Evolutionary conservation across 2,888 invertebrate genomes (phyloP), one percentile per base, ranked within the genome.

Genomic region (Hylaea fasciaria): DNA sequence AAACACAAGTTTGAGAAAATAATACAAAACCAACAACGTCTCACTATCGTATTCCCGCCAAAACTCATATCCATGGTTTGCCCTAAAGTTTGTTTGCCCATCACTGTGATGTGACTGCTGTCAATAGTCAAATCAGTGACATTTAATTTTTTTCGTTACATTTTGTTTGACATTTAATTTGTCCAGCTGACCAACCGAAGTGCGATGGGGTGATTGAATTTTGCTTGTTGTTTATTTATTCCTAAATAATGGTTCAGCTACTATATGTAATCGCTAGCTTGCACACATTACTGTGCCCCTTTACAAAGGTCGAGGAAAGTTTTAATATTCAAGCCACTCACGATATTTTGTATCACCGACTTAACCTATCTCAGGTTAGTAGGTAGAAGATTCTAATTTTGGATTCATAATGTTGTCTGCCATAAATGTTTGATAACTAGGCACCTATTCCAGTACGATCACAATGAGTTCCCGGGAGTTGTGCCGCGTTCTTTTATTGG

Each of bases 271-370:
- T 96, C 73, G 96, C 96, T 62, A 94, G 95, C 72, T 94, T 96
- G 73, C 97, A 98, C 86, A 91, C 98, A 60, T 85, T 97, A 66
- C 94, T 96, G 74, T 98, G 98, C 80, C 99, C 99, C 53, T 99
- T 96, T 84, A 99, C 98, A 4, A 99, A 99, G 95, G 99, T 99
- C 51, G 99, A 99, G 91, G 99, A 99, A 93, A 99, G 99, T 89
- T 99, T 99, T 86, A 99, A 99, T 92, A 93, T 99, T 60, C 99
- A 99, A 93, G 99, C 99, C 17, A 96, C 97, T 86, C 99, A 99
- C 91, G 99, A 99, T 91, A 94, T 99, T 78, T 92, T 99, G 48
- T 98, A 97, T 89, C 95, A 98, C 85, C 94, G 96, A 71, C 93
- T 94, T 87, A 97, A 98, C 93, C 93, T 98, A 72, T 93, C 95